These are phyloP conservation scores for Cremastinae sp. DNA, from an alignment of 2,888 invertebrate genomes.

Conservation along the genomic window DNA sequence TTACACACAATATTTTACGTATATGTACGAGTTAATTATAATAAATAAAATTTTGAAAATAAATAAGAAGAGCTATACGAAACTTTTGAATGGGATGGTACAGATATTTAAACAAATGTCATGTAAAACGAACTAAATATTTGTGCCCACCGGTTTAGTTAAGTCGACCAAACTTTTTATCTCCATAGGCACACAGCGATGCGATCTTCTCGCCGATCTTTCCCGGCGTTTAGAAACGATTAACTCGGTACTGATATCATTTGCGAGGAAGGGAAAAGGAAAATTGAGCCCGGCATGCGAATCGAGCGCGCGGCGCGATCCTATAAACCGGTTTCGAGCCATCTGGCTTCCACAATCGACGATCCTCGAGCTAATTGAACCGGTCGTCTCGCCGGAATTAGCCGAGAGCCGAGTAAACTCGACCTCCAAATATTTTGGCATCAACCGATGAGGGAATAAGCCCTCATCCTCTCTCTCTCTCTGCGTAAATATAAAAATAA, in stretches of 20 bases:
- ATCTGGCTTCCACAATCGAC: constrained; percentile 53
- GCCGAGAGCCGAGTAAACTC: constrained; percentile 62
- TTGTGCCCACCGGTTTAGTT: no score
- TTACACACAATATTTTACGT: no score
- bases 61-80: no score
- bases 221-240: constrained; percentile 54
- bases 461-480: no score
- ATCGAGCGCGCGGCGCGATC: constrained; percentile 39
- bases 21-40: no score
- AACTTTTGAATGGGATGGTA: no score
- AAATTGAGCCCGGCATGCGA: constrained; percentile 37
- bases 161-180: no score
- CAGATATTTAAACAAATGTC: no score
- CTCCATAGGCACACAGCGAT: constrained; percentile 13
- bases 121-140: no score
- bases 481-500: no score
- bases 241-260: constrained; percentile 54
- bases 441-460: constrained; percentile 64
- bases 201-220: constrained; percentile 5
- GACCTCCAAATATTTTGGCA: constrained; percentile 74
- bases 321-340: constrained; percentile 62
- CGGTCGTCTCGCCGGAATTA: constrained; percentile 68
- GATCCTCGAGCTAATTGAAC: constrained; percentile 63
- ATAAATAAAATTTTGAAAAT: no score
- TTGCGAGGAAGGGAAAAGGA: constrained; percentile 11